Conservation (phyloP, 1,140 invertebrate species). For the Lepidurus packardi region DNA sequence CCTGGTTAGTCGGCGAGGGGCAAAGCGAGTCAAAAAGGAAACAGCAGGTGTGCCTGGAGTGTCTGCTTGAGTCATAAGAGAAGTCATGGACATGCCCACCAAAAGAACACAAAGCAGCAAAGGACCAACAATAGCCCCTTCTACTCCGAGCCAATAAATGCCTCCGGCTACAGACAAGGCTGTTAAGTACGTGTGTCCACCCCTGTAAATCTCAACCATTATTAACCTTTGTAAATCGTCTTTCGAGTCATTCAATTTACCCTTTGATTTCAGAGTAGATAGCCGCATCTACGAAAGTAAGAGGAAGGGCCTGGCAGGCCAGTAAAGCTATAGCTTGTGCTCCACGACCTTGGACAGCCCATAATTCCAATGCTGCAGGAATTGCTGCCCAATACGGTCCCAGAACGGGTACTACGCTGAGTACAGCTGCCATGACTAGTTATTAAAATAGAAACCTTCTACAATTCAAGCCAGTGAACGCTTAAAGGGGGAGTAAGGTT, state of each 20-base stretch:
- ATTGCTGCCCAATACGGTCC: conserved; percentile 89
- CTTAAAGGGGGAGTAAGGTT: no score
- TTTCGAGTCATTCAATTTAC: conserved; percentile 50
- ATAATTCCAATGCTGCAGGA: conserved; percentile 88
- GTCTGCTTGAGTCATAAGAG: conserved; percentile 44
- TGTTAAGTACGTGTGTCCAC: conserved; percentile 96
- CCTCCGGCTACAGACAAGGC: conserved; percentile 96
- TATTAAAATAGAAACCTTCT: conserved; percentile 36
- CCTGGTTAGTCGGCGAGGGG: background rate
- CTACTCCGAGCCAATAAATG: conserved; percentile 90
- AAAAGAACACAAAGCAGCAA: conserved; percentile 81
- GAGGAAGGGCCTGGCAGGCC: conserved; percentile 78
- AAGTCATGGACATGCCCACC: conserved; percentile 69
- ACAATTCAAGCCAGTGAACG: background rate
- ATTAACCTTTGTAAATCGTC: background rate
- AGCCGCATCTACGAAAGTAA: conserved; percentile 81
- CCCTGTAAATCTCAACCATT: conserved; percentile 51
- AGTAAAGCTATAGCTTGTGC: conserved; percentile 70
- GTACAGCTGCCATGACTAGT: conserved; percentile 75
- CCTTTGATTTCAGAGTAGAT: conserved; percentile 97
- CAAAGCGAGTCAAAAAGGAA: background rate
- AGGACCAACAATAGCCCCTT: conserved; percentile 94
- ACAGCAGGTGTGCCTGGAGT: conserved; percentile 3
- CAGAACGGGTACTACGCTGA: conserved; percentile 90
- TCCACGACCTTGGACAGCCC: conserved; percentile 76